A percentile compares a stretch with the other conserved stretches of the same genome.
Conservation (phyloP, 2,113 vertebrate species). For the Mastomys coucha region DNA sequence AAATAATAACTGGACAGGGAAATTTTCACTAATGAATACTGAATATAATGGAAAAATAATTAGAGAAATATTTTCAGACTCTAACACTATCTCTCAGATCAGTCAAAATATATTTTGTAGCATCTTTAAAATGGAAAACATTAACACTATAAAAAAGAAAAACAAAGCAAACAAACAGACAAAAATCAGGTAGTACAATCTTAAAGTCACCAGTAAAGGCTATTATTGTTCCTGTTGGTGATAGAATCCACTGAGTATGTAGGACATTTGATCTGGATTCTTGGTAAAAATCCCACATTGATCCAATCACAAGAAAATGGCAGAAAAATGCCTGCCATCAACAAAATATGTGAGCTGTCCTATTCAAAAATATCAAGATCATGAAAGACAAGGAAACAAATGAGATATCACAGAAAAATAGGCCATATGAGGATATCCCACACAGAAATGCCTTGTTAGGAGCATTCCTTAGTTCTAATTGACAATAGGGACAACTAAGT, state of each 20-base stretch:
- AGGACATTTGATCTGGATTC: neutral
- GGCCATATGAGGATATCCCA: neutral
- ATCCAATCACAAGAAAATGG: neutral
- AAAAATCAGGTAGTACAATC: neutral
- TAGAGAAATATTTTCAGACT: neutral
- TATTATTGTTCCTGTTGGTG: neutral
- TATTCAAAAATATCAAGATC: slow-evolving; percentile 5
- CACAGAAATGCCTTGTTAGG: neutral
- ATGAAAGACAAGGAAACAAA: neutral
- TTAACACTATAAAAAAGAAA: neutral
- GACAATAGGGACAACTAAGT: neutral
- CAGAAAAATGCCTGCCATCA: neutral
- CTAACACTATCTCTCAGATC: neutral
- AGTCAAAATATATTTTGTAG: neutral
- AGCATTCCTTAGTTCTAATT: neutral
- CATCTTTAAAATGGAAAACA: slow-evolving; percentile 5
- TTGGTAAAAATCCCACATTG: neutral
- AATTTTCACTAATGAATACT: neutral
- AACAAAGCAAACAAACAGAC: neutral
- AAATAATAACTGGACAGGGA: neutral
- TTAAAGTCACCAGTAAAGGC: neutral
- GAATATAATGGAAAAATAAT: neutral
- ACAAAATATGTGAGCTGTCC: slow-evolving; percentile 8
- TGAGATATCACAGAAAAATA: neutral
- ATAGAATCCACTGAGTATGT: slow-evolving; percentile 17